Base-by-base conservation (phyloP, 2,797 vertebrate species). In the Crocidura indochinensis region DNA sequence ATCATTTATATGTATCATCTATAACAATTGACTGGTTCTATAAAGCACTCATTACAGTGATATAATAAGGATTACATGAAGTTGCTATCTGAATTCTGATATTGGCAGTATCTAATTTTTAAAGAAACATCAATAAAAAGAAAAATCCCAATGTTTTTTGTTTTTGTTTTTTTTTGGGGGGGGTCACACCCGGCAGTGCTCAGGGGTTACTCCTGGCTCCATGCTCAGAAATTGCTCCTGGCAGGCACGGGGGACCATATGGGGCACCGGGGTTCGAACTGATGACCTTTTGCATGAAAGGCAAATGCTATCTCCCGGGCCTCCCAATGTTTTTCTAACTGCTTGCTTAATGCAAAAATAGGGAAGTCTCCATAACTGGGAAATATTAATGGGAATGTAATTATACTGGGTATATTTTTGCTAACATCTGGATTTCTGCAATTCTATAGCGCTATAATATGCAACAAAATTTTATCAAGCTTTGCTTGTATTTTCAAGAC, bases 1-100 rank as follows among this genome's bases (percentile, higher is more conserved):
- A 51, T 27, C 11, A 46, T 79, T 29, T 74, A 81, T 87, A 85
- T 68, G 73, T 38, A 46, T 75, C 3, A 1, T 22, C 68, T 26
- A 38, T 27, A 71, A 62, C 53, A 86, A 88, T 5, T 67, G 47
- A 44, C 64, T 67, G 24, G 51, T 20, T 90, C 65, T 19, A 75
- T 81, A 53, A 90, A 90, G 38, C n/a, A 72, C 72, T 88, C 24
- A 15, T 78, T 88, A 73, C 93, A 90, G 83, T 81, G 49, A 92
- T 88, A 51, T 22, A 38, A 86, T 64, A 76, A 93, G 15, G 12
- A 46, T 62, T 77, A 17, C 2, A 38, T 74, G 68, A 80, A 31
- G 27, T 17, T 8, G 29, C 79, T 14, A 15, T 84, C 51, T 71
- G 78, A 74, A 56, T 84, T 88, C 64, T 87, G 29, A 27, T 44